Evolutionary conservation across 1,140 invertebrate genomes (phyloP), one percentile per base, ranked within the genome.

Genomic region (Drosophila tristis): DNA sequence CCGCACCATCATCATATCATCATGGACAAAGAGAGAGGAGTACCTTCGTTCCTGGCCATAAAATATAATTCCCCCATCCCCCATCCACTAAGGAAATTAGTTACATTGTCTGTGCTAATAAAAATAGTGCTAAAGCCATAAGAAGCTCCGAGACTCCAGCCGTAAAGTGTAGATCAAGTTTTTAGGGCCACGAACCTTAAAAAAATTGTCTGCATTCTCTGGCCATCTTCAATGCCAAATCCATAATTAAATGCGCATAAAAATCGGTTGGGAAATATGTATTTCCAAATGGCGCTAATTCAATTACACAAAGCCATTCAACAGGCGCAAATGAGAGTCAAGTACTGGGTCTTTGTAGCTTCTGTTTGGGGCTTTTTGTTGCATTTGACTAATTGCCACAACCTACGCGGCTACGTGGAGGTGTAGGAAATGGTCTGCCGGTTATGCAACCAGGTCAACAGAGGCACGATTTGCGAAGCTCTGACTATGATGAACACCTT

Each of bases 401-500:
- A 71, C 74, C 35, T 39, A 39, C 35, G 35, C 64, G 64, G 50
- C 39, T 67, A 47, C 39, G 49, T 65, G 54, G 39, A 62, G 74
- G 74, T 81, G 68, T 80, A 70, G 81, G 78, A 82, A 81, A 70
- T 86, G 77, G 73, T 56, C 64, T 60, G 75, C 20, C 50, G 58
- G 74, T 87, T 85, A 86, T 80, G 81, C 81, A 86, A 86, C 35
- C 74, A 61, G 81, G 81, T 87, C 81, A 85, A 61, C 74, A 51
- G 26, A 53, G 42, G 53, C 81, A 85, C 81, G 81, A 85, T 67
- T 66, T 78, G 48, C 68, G 59, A 42, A 65, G 53, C 60, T 81
- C 63, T 63, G 51, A 59, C 61, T 53, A 75, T 89, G 78, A 81
- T 81, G 68, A 75, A 81, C 74, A 74, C 51, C 71, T 66, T 67